Evolutionary conservation across 2,888 invertebrate genomes (phyloP).

Genomic region (Drosophila mercatorum): DNA sequence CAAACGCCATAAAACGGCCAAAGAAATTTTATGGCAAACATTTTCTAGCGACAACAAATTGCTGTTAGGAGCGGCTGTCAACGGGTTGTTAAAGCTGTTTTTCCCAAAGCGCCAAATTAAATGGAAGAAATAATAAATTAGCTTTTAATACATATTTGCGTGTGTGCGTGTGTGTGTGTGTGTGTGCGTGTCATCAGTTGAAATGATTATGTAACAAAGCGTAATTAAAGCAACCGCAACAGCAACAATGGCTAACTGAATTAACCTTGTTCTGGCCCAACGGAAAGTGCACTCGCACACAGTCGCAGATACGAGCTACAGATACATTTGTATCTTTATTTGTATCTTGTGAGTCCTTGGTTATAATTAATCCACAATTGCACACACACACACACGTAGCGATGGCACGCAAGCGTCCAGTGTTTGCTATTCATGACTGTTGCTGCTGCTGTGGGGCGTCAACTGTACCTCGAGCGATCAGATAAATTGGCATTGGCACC

Average conservation of each 20-base stretch:
- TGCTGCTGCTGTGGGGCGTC: constrained; percentile 38
- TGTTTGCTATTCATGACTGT: constrained; percentile 11
- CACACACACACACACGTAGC: constrained; percentile 54
- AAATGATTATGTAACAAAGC: constrained; percentile 67
- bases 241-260: constrained; percentile 70
- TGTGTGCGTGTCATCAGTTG: constrained; percentile 61
- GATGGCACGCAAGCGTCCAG: constrained; percentile 62
- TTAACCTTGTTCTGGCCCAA: constrained; percentile 75
- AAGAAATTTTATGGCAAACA: constrained; percentile 41
- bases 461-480: constrained; percentile 59
- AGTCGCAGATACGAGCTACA: constrained; percentile 30
- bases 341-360: constrained; percentile 77
- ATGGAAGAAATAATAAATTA: constrained; percentile 42
- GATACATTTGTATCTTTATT: constrained; percentile 72
- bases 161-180: constrained; percentile 27
- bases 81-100: constrained; percentile 31
- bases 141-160: constrained; percentile 10
- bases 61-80: constrained; percentile 32
- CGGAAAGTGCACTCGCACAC: constrained; percentile 68
- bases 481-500: constrained; percentile 69
- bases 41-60: constrained; percentile 13
- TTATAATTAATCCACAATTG: constrained; percentile 79
- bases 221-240: constrained; percentile 62
- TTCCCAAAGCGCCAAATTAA: constrained; percentile 39
- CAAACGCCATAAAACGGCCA: constrained; percentile 45